Base-by-base conservation (phyloP, 2,888 invertebrate genomes). In the Glaucopsyche alexis region DNA sequence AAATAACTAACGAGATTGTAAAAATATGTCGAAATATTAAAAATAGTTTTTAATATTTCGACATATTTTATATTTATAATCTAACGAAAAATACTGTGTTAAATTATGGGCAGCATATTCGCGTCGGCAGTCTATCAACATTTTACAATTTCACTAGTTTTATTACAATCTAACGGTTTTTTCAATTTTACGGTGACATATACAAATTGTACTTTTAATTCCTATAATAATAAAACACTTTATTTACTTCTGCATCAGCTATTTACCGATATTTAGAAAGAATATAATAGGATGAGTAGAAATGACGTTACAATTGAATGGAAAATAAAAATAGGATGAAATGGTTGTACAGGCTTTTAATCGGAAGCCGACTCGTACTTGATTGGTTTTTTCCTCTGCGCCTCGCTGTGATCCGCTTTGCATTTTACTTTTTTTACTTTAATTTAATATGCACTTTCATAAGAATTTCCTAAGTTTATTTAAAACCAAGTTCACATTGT, bases 351-450 rank as follows among this genome's bases (percentile, higher is more conserved):
- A 64, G 66, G 71, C 70, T 79, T 78, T 80, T 81, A 81, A 81
- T 79, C 76, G 76, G 77, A 75, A 76, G 76, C 76, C 78, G 78
- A 79, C 76, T 80, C 79, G 75, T 75, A 79, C 79, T 80, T 81
- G 80, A 81, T 81, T 80, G 79, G 78, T 83, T 85, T 84, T 86
- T 86, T 82, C 81, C 82, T 79, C 79, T 78, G 69, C 83, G 79
- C 82, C 82, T 81, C 84, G 82, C 81, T 80, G 84, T 84, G 85
- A 87, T 84, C 82, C 84, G 81, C 84, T 87, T 87, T 85, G 85
- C 86, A 87, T 87, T 88, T 88, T 82, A 87, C 86, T 87, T 85
- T 85, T 88, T 88, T 88, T 84, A 85, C 82, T 87, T 82, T 89
- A 89, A 89, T 89, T 89, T 88, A 88, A 89, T 88, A 89, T 88